Percentiles rank a stretch among this genome's conserved stretches.
Evolutionary conservation across 2,888 invertebrate genomes (phyloP).

Genomic region (Ischnus inquisitorius): DNA sequence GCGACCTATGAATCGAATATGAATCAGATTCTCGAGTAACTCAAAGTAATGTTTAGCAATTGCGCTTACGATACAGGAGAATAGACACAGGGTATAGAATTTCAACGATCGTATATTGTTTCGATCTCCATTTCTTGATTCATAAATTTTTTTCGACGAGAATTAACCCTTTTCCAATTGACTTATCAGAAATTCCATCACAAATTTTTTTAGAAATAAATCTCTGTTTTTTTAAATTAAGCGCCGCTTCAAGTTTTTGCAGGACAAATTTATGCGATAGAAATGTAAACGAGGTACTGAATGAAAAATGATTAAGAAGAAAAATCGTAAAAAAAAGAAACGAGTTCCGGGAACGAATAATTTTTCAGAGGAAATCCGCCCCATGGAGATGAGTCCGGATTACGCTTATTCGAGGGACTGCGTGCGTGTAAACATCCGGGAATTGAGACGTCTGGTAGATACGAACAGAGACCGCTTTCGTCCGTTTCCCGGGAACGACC

Average conservation of each 20-base stretch:
- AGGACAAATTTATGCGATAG: not conserved
- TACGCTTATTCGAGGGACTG: constrained; percentile 69
- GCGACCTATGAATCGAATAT: not conserved
- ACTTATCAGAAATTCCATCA: too few species aligned
- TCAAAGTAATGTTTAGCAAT: not conserved
- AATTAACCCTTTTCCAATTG: too few species aligned
- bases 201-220: too few species aligned
- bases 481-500: constrained; percentile 9
- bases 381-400: constrained; percentile 39
- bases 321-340: too few species aligned
- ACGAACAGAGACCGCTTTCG: constrained; percentile 31
- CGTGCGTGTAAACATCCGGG: constrained; percentile 72
- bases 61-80: too few species aligned
- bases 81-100: not conserved
- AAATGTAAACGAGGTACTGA: constrained; percentile 22
- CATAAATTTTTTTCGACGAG: not conserved
- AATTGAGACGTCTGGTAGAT: constrained; percentile 61
- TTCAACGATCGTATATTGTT: not conserved
- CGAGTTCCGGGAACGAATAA: too few species aligned
- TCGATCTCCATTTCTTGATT: not conserved
- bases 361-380: not conserved
- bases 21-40: too few species aligned
- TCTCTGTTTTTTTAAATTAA: too few species aligned
- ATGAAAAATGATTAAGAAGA: too few species aligned
- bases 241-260: too few species aligned